A percentile compares a stretch with the other conserved stretches of the same genome.
Evolutionary conservation across 2,888 invertebrate species (phyloP).

Genomic region (Furcula furcula): DNA sequence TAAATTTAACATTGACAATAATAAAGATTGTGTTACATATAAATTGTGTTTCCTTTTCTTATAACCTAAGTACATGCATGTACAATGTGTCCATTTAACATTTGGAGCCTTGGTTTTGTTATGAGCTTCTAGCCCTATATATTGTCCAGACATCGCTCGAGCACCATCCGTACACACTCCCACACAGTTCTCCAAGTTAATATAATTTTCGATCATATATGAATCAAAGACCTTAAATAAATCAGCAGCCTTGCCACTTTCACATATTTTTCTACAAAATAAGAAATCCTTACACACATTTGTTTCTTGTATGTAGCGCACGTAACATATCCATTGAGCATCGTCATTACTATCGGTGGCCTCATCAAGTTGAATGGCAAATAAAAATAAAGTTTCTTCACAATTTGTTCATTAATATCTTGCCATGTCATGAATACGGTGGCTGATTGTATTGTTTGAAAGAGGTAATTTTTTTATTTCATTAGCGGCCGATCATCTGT

Average conservation of each 20-base stretch:
- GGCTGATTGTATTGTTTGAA: not conserved
- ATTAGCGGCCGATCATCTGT: too few species aligned
- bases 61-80: too few species aligned
- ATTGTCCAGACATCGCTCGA: too few species aligned
- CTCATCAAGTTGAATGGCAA: conserved; percentile 1
- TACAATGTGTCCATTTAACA: not conserved
- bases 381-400: too few species aligned
- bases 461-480: not conserved
- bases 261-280: not conserved
- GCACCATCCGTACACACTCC: not conserved
- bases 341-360: conserved; percentile 1
- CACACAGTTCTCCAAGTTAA: not conserved
- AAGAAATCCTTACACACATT: not conserved
- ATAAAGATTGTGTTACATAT: too few species aligned
- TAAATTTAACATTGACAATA: too few species aligned
- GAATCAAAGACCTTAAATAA: not conserved
- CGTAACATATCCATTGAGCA: not conserved
- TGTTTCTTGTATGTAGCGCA: not conserved
- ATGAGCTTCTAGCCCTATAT: not conserved
- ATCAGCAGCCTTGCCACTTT: not conserved
- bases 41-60: too few species aligned
- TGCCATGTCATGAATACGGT: not conserved
- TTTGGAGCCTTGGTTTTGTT: not conserved
- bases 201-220: not conserved
- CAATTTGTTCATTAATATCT: not conserved